Evolutionary conservation across 2,888 invertebrate species (phyloP).

Genomic region (Anticlea derivata): DNA sequence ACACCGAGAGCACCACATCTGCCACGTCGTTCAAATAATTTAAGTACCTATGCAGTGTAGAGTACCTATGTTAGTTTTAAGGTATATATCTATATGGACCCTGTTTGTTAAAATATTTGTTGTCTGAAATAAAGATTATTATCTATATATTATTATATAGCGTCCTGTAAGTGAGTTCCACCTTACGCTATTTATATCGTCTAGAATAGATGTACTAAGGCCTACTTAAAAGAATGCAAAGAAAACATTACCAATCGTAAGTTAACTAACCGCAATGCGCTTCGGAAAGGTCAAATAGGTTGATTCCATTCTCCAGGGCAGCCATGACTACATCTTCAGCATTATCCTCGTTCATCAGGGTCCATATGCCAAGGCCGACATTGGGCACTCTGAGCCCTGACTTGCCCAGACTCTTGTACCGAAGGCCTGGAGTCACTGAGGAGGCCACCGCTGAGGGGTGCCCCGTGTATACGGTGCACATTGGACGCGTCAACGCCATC

Average conservation of each 20-base stretch:
- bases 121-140: too few species aligned
- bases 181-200: too few species aligned
- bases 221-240: background rate
- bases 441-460: slow-evolving; percentile 86
- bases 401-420: slow-evolving; percentile 97
- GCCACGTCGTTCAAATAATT: too few species aligned
- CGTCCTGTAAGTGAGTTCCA: too few species aligned
- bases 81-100: too few species aligned
- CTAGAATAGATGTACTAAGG: too few species aligned
- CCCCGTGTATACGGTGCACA: slow-evolving; percentile 75
- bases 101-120: too few species aligned
- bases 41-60: too few species aligned
- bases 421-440: slow-evolving; percentile 90
- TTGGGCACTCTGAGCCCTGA: slow-evolving; percentile 97
- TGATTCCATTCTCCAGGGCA: slow-evolving; percentile 97
- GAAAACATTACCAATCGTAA: slow-evolving; percentile 17
- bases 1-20: too few species aligned
- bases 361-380: slow-evolving; percentile 97
- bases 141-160: too few species aligned
- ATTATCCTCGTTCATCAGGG: slow-evolving; percentile 92
- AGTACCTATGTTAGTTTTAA: too few species aligned
- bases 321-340: slow-evolving; percentile 96
- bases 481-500: slow-evolving; percentile 70
- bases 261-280: slow-evolving; percentile 88
- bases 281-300: slow-evolving; percentile 97